Evolutionary conservation across 1,140 invertebrate species (phyloP), one percentile per base, ranked within the genome.

Genomic region (Hylyphantes graminicola): DNA sequence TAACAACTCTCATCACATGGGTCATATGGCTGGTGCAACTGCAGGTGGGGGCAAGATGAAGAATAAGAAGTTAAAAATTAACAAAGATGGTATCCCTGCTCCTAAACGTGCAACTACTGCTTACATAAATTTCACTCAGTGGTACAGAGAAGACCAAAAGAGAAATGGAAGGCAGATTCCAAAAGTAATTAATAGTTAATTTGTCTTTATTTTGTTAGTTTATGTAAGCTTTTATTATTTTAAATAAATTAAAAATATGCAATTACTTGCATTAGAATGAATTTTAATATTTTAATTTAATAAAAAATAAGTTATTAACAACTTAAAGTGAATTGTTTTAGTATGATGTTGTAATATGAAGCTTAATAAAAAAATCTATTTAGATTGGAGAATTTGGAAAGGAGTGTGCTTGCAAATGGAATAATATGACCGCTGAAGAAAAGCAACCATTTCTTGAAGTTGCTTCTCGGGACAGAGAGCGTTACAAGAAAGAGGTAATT

Each of bases 371-470:
- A 61, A 61, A 15, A 13, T 75, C 55, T 13, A n/a, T 68, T 48
- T 61, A 88, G 87, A 88, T 88, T 63, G 87, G 87, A n/a, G 88
- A 88, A 55, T 88, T 88, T 87, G 88, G 88, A 7, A 88, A 88
- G 86, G 88, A 88, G 81, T 88, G 88, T 86, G 88, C 88, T 54
- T 85, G 61, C 51, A 88, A 88, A 79, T 88, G 88, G 88, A 88
- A 88, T 63, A 19, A 64, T 68, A 88, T 88, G 88, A 85, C 73
- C n/a, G 85, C 87, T 75, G 87, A 88, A 59, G 88, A 88, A 9
- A 88, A 88, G 63, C 76, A 86, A 57, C 88, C 88, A 17, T 88
- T 88, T 81, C 53, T 87, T 19, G 85, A 87, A 68, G 70, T 86
- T 51, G 87, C 87, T 54, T 79, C 79, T 21, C 70, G 75, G 68